Conservation (phyloP, 1,140 invertebrate genomes). For the Trialeurodes vaporariorum region DNA sequence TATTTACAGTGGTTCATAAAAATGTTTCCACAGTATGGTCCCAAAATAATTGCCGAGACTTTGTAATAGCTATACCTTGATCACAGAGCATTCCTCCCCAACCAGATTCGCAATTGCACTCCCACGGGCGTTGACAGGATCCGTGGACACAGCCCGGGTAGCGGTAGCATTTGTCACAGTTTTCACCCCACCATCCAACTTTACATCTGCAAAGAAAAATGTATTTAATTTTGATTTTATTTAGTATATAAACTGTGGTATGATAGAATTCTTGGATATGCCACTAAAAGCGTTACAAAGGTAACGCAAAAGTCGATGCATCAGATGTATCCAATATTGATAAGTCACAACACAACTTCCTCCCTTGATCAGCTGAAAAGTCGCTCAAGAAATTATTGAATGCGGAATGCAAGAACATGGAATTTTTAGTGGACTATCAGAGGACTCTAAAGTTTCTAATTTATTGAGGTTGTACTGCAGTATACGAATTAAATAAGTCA, state of each 20-base stretch:
- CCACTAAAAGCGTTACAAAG: not conserved
- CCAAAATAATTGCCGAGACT: too few species aligned
- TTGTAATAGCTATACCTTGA: too few species aligned
- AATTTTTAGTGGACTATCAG: too few species aligned
- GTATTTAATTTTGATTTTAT: not conserved
- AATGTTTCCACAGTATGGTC: too few species aligned
- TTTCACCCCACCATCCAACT: constrained; percentile 71
- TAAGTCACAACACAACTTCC: too few species aligned
- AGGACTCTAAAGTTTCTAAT: too few species aligned
- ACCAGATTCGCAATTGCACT: constrained; percentile 69
- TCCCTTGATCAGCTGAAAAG: too few species aligned
- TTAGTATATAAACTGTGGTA: constrained; percentile 6
- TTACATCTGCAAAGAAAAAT: constrained; percentile 55
- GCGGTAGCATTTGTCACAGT: constrained; percentile 67
- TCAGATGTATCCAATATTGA: constrained; percentile 23
- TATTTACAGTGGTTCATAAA: too few species aligned
- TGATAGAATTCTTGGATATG: not conserved
- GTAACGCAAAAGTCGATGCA: not conserved
- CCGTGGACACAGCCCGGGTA: constrained; percentile 81
- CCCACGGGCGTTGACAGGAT: constrained; percentile 72
- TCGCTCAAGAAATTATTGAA: too few species aligned
- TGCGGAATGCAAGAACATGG: too few species aligned
- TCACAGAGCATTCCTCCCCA: constrained; percentile 83
- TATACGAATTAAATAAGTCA: too few species aligned
- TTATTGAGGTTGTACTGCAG: too few species aligned